Evolutionary conservation across 2,113 vertebrate genomes (phyloP), one percentile per base, ranked within the genome.

Genomic region (Corythaeola cristata): DNA sequence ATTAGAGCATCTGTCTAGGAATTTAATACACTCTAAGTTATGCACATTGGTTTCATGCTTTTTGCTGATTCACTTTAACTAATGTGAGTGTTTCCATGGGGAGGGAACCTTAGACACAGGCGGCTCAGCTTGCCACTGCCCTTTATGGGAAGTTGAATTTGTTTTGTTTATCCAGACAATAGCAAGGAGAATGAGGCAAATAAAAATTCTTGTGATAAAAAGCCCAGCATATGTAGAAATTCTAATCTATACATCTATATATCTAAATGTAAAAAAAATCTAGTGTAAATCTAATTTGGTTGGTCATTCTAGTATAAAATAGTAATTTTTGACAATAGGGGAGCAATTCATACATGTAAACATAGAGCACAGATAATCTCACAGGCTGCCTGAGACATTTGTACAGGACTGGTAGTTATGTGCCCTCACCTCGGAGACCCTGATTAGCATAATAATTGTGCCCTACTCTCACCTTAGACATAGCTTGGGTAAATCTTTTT

Each of bases 331-430:
- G 1, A 16, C n/a, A 27, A 20, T 15, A 49, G 8, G 3, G 20
- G 26, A 88, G 15, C 59, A 79, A 44, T 76, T 56, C 10, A 17
- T 16, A 10, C 4, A 17, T 0, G 0, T 45, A 49, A 82, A 20
- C 11, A 27, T 0, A 62, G 33, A 11, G 37, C 17, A 47, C 11
- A 63, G 44, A 19, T 16, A 81, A 30, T 14, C 15, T 5, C 53
- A 47, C 30, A 52, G 45, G 12, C 62, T 93, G 35, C 27, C 45
- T n/a, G 62, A 59, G 24, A 44, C 5, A 27, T 2, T 37, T 39
- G 30, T 9, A 55, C 8, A 58, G 33, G 45, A 33, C 24, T 49
- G 44, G 13, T 37, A 60, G 15, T 28, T 37, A 15, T 11, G 19
- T 44, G 8, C 12, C 22, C 11, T 66, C 33, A 22, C 16, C 21